Evolutionary conservation across 2,888 invertebrate species (phyloP).

Genomic region (Microchrysa polita): DNA sequence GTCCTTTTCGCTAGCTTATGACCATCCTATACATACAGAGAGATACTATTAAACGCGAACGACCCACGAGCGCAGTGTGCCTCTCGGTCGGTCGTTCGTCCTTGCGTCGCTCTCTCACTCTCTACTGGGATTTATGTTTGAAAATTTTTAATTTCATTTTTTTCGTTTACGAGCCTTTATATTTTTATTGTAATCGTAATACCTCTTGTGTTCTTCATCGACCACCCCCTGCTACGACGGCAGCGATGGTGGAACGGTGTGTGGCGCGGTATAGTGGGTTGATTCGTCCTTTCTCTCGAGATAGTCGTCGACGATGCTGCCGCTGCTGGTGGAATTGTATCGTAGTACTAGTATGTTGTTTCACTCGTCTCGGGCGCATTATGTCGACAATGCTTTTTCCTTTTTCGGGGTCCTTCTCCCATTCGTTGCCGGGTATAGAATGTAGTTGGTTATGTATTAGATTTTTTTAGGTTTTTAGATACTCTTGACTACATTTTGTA

Average conservation of each 20-base stretch:
- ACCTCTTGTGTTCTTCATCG: conserved; percentile 28
- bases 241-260: too few relatives aligned
- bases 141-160: conserved; percentile 45
- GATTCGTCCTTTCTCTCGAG: too few relatives aligned
- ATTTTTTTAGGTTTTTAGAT: conserved; percentile 42
- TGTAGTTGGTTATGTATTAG: conserved; percentile 40
- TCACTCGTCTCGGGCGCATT: conserved; percentile 2
- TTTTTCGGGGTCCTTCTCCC: conserved; percentile 14
- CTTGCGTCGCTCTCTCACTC: background rate
- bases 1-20: conserved; percentile 23
- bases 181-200: conserved; percentile 44
- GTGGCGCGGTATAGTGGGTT: too few relatives aligned
- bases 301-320: background rate
- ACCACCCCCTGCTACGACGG: background rate
- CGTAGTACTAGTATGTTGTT: too few relatives aligned
- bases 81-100: conserved; percentile 21
- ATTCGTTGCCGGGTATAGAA: background rate
- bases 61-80: too few relatives aligned
- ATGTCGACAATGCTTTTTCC: conserved; percentile 9
- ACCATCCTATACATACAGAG: too few relatives aligned
- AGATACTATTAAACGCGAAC: too few relatives aligned
- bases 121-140: conserved; percentile 44
- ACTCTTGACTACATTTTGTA: conserved; percentile 25
- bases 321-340: too few relatives aligned
- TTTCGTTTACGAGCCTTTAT: conserved; percentile 44